A percentile compares a stretch with the other conserved stretches of the same genome.
Evolutionary conservation across 2,888 invertebrate species (phyloP).

Genomic region (Drosophila pseudotalamancana): DNA sequence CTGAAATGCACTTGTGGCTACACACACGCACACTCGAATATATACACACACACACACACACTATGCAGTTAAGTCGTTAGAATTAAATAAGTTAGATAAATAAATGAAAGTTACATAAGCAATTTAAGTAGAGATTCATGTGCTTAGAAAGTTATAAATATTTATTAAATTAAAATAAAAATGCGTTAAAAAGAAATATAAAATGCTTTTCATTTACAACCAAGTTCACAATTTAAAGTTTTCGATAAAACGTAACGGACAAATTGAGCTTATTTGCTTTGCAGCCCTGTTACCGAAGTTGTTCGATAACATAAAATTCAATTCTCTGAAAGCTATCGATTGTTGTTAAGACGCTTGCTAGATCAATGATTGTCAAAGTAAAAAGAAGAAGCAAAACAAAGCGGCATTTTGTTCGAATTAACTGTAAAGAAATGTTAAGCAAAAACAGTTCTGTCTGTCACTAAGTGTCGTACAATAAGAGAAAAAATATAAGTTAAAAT

Average conservation of each 20-base stretch:
- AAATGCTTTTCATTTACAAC: background rate
- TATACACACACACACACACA: conserved; percentile 12
- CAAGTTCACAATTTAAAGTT: background rate
- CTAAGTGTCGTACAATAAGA: conserved; percentile 6
- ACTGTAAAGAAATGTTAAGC: conserved; percentile 39
- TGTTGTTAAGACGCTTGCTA: background rate
- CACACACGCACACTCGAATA: conserved; percentile 6
- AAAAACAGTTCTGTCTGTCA: conserved; percentile 9
- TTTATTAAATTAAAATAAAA: conserved; percentile 75
- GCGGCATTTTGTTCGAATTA: conserved; percentile 65
- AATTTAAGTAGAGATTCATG: conserved; percentile 77
- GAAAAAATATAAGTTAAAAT: conserved; percentile 7
- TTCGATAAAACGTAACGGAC: background rate
- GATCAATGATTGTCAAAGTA: background rate
- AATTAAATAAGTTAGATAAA: conserved; percentile 62
- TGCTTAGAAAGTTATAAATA: conserved; percentile 79
- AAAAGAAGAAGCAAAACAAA: conserved; percentile 48
- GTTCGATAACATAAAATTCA: conserved; percentile 9
- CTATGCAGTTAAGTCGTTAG: conserved; percentile 61
- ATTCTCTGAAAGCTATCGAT: conserved; percentile 9
- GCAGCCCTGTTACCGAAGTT: conserved; percentile 1
- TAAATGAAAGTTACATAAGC: conserved; percentile 70
- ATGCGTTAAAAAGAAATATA: conserved; percentile 65
- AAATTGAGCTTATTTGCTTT: background rate
- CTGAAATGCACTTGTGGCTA: conserved; percentile 41